Conservation (phyloP, 1,140 invertebrate genomes). For the Bombus impatiens region DNA sequence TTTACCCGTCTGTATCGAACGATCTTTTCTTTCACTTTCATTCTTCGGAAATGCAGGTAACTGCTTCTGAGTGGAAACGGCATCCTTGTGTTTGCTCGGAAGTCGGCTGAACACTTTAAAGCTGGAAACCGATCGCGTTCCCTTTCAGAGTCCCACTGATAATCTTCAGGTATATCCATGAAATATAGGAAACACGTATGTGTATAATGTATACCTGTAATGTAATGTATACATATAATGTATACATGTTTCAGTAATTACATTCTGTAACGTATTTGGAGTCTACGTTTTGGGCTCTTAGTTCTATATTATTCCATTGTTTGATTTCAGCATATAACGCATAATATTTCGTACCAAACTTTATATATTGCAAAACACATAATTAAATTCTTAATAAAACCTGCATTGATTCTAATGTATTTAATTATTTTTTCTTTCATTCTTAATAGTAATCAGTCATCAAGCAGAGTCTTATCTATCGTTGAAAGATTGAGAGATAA, state of each 20-base stretch:
- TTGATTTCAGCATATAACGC: too few species aligned
- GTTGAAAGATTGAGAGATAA: neutral
- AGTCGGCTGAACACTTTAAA: conserved; percentile 30
- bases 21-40: conserved; percentile 46
- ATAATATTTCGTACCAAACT: too few species aligned
- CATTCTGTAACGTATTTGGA: neutral
- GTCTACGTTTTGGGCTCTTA: neutral
- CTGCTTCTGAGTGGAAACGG: conserved; percentile 37
- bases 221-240: too few species aligned
- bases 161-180: neutral
- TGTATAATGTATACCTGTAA: too few species aligned
- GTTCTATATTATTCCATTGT: too few species aligned
- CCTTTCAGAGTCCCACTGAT: neutral
- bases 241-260: neutral
- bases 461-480: neutral
- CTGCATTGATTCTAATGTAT: neutral
- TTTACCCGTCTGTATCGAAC: conserved; percentile 25
- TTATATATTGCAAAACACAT: too few species aligned
- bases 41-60: conserved; percentile 36
- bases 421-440: neutral
- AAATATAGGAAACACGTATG: neutral
- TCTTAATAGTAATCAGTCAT: neutral
- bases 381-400: neutral
- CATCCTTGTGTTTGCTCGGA: conserved; percentile 43
- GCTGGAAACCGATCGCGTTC: neutral